These are phyloP conservation scores for Aquatica leii DNA, from an alignment of 2,888 invertebrate species.

Conservation along the genomic window DNA sequence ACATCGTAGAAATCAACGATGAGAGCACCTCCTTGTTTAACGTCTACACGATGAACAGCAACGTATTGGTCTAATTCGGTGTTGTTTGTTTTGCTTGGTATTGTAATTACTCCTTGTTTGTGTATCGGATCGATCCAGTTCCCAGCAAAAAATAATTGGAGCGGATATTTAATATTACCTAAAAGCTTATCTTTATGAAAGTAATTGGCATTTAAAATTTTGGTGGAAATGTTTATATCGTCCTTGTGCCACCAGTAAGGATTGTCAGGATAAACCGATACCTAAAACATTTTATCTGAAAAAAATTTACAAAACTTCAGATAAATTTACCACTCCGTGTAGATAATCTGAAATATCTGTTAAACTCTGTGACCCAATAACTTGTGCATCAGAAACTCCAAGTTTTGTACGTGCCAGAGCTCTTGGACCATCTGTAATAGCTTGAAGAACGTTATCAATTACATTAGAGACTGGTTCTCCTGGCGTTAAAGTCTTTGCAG, in stretches of 20 bases:
- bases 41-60: conserved; percentile 19
- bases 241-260: conserved; percentile 20
- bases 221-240: not conserved
- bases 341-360: not conserved
- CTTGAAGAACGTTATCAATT: not conserved
- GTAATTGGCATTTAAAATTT: conserved; percentile 7
- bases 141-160: conserved; percentile 2
- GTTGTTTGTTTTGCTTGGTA: conserved; percentile 6
- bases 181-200: not conserved
- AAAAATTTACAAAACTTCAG: not conserved
- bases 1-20: conserved; percentile 12
- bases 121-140: not conserved
- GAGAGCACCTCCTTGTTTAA: not conserved
- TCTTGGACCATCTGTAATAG: not conserved
- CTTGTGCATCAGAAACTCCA: not conserved
- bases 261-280: not conserved
- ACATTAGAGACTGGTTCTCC: conserved; percentile 7
- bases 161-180: not conserved
- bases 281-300: not conserved
- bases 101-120: not conserved
- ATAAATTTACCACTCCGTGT: conserved; percentile 6
- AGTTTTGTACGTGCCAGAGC: not conserved
- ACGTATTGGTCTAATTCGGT: not conserved
- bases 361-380: not conserved
- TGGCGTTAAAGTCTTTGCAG: conserved; percentile 11